Base-by-base conservation (phyloP, 2,113 vertebrate genomes). In the Merops nubicus region DNA sequence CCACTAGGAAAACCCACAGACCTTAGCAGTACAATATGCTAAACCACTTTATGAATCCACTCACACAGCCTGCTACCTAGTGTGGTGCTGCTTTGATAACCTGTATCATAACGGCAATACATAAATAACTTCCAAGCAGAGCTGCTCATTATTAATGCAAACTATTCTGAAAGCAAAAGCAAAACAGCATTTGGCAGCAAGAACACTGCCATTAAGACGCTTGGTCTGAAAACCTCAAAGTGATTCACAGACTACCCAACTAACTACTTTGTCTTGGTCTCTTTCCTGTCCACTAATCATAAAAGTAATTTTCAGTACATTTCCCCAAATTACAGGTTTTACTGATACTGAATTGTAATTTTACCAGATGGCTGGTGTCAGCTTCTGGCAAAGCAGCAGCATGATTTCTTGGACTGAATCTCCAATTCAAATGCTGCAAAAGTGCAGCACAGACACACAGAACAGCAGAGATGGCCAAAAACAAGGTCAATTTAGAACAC, bases 101-200 rank as follows among this genome's bases (percentile, higher is more conserved):
- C 68, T 36, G 40, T 26, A 57, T 31, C 9, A 0, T n/a, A 59
- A 65, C 16, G 56, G 62, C 40, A 69, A 76, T 8, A 53, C 40
- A 56, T 38, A 26, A 93, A 63, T 75, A 89, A 69, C 77, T 95
- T 91, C 31, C 77, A 85, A 93, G 91, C 43, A 82, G 81, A 82
- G 48, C 4, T 65, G 64, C 70, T 94, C 81, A 95, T 96, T 95
- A 97, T 95, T 96, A 96, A 96, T 93, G 93, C 91, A 96, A 94
- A 94, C 51, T 89, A 78, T 91, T 96, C 69, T 48, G 47, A 96
- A 82, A 43, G 60, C 62, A 94, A 95, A 95, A 81, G 56, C 83
- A 93, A 96, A 96, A 75, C 40, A 82, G 48, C 91, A 97, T 87
- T 96, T 96, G 96, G 94, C 93, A 95, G 84, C 57, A 76, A 68